A percentile compares a stretch with the other conserved stretches of the same genome.
Conservation (phyloP, 2,797 vertebrate species). For the Huso huso region DNA sequence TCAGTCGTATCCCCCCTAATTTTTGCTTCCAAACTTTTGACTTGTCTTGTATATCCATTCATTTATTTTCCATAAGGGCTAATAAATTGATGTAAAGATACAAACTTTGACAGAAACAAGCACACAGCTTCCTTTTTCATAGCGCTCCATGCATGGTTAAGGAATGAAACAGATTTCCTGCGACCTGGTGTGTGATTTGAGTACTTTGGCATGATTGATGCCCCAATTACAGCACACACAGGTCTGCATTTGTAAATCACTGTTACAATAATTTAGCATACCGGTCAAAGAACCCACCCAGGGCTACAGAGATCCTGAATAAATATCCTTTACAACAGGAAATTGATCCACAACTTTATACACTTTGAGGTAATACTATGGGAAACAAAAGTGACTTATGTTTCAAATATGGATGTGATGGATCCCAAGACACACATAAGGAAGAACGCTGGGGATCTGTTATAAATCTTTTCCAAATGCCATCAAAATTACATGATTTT, state of each 20-base stretch:
- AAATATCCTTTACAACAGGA: neutral
- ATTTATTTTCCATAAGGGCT: neutral
- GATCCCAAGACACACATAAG: too few relatives aligned
- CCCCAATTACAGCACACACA: conserved; percentile 43
- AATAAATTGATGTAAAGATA: neutral
- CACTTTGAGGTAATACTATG: too few relatives aligned
- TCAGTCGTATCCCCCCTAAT: too few relatives aligned
- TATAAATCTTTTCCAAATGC: too few relatives aligned
- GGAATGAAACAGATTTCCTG: conserved; percentile 2
- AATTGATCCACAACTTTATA: too few relatives aligned
- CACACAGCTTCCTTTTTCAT: neutral
- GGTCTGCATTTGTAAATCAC: conserved; percentile 19
- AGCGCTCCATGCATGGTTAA: neutral
- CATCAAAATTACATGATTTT: too few relatives aligned
- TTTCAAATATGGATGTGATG: too few relatives aligned
- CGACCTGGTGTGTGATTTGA: conserved; percentile 20
- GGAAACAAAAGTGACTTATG: too few relatives aligned
- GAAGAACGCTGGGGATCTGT: too few relatives aligned
- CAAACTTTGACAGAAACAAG: neutral
- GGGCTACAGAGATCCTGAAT: conserved; percentile 17
- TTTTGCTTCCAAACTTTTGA: too few relatives aligned
- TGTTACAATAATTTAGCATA: conserved; percentile 38
- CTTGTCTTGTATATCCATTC: neutral
- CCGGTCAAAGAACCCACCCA: conserved; percentile 24
- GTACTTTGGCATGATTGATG: conserved; percentile 30